Evolutionary conservation across 2,797 vertebrate genomes (phyloP).

Genomic region (Hippoglossus hippoglossus): DNA sequence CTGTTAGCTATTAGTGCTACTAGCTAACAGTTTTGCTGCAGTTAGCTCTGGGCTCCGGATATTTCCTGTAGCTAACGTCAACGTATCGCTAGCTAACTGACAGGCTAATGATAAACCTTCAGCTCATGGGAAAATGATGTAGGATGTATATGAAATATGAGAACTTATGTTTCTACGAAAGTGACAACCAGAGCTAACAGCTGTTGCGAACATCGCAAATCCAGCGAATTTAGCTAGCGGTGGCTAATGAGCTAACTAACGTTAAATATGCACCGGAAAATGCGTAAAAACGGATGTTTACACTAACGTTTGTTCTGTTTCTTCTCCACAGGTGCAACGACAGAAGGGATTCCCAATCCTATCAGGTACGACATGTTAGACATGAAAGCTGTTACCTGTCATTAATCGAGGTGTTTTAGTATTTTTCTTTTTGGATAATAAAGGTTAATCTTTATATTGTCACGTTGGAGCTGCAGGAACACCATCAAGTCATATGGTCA

Average conservation of each 20-base stretch:
- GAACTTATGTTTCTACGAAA: accelerated
- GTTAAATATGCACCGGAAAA: slow-evolving; percentile 9
- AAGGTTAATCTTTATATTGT: accelerated
- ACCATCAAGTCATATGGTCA: neutral
- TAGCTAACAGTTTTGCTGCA: slow-evolving; percentile 51
- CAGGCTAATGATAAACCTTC: neutral
- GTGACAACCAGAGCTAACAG: neutral
- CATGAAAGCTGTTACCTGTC: slow-evolving; percentile 8
- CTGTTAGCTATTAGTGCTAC: slow-evolving; percentile 59
- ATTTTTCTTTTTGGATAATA: accelerated
- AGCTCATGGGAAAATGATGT: accelerated
- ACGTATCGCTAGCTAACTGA: slow-evolving; percentile 9
- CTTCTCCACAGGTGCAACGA: slow-evolving; percentile 93
- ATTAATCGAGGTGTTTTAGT: neutral
- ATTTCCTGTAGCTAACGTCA: slow-evolving; percentile 32
- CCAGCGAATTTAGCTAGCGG: slow-evolving; percentile 56
- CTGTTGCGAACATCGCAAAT: slow-evolving; percentile 16
- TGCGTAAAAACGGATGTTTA: neutral
- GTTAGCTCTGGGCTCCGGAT: slow-evolving; percentile 47
- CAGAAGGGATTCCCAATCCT: slow-evolving; percentile 98
- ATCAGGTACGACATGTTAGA: slow-evolving; percentile 86
- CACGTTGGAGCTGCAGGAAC: neutral
- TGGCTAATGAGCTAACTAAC: slow-evolving; percentile 31
- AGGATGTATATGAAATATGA: neutral
- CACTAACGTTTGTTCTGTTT: slow-evolving; percentile 15